These are phyloP conservation scores for Actenoides hombroni DNA, from an alignment of 2,113 vertebrate genomes.

Conservation along the genomic window DNA sequence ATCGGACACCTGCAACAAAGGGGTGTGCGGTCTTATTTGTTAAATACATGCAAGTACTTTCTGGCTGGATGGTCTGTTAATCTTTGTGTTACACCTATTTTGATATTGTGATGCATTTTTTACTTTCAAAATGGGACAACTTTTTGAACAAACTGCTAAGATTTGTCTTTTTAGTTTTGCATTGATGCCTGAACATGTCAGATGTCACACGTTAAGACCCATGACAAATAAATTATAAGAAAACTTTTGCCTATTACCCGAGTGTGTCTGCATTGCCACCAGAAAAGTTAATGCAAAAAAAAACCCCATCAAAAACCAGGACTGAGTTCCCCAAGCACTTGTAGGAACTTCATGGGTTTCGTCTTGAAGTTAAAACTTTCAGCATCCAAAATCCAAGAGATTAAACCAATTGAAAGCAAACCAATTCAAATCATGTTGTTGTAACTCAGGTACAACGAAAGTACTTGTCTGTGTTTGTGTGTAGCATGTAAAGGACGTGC, in stretches of 20 bases:
- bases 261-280: not conserved
- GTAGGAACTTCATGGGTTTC: not conserved
- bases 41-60: not conserved
- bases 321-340: not conserved
- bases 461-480: not conserved
- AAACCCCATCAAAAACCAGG: not conserved
- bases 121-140: not conserved
- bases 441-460: not conserved
- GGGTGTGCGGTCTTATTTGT: not conserved
- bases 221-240: not conserved
- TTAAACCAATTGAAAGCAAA: not conserved
- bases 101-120: not conserved
- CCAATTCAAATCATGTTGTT: not conserved
- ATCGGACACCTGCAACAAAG: not conserved
- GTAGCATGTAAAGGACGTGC: rapidly evolving
- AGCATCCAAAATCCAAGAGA: not conserved
- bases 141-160: not conserved
- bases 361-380: not conserved
- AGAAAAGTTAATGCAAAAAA: not conserved
- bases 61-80: not conserved
- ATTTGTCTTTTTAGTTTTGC: not conserved
- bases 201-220: not conserved
- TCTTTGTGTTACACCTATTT: not conserved
- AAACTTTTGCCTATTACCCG: not conserved
- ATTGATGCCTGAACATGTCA: rapidly evolving